phyloP scores from a whole-genome alignment of 2,888 invertebrate species.

The Coremacera marginata region DNA sequence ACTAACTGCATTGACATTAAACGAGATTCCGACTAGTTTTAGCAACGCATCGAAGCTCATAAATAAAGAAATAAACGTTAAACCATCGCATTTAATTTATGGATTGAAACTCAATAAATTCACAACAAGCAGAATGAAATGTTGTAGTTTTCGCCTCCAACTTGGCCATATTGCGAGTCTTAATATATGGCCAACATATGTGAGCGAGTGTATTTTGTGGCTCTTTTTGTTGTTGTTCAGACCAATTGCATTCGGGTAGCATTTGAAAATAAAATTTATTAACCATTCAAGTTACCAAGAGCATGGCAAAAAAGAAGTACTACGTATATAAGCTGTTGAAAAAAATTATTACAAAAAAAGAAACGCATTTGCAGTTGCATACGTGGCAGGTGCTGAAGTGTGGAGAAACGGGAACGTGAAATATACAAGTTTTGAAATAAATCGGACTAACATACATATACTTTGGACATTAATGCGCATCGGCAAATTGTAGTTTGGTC shows the following conservation, averaged over 20 bases:
- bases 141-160: slow-evolving; percentile 14
- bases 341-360: no score
- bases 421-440: no score
- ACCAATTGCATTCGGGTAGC: slow-evolving; percentile 29
- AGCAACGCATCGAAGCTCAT: slow-evolving; percentile 23
- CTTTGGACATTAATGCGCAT: no score
- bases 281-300: slow-evolving; percentile 8
- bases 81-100: slow-evolving; percentile 37
- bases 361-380: no score
- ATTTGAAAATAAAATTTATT: slow-evolving; percentile 36
- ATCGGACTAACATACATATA: no score
- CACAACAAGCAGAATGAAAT: slow-evolving; percentile 21
- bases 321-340: no score
- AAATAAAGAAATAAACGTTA: slow-evolving; percentile 39
- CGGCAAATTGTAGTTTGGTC: no score
- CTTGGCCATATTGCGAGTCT: background rate
- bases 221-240: background rate
- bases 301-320: background rate
- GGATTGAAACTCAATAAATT: slow-evolving; percentile 37
- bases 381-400: no score
- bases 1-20: slow-evolving; percentile 30
- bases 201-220: background rate
- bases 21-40: slow-evolving; percentile 14
- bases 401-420: no score
- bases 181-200: background rate